Evolutionary conservation across 2,113 vertebrate species (phyloP).

Genomic region (Phyllopteryx taeniolatus): DNA sequence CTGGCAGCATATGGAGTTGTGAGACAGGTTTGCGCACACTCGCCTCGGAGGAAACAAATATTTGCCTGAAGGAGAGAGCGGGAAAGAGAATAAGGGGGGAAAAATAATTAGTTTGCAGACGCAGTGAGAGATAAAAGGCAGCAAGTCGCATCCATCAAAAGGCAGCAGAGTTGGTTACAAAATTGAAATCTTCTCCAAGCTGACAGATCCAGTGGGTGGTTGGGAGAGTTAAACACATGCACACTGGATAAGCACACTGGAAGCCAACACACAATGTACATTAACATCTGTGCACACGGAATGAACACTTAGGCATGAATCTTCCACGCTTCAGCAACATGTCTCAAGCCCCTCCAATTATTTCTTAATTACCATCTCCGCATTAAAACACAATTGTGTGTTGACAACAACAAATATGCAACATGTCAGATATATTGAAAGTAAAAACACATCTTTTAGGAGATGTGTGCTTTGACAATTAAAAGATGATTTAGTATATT

Average conservation of each 20-base stretch:
- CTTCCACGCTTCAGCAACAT: slow-evolving; percentile 83
- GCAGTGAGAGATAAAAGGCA: slow-evolving; percentile 89
- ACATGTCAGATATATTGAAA: slow-evolving; percentile 14
- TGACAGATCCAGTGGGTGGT: slow-evolving; percentile 83
- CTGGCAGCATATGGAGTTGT: slow-evolving; percentile 88
- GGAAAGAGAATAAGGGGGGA: slow-evolving; percentile 72
- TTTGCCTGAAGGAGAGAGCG: slow-evolving; percentile 85
- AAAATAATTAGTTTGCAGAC: slow-evolving; percentile 98
- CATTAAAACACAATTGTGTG: slow-evolving; percentile 44
- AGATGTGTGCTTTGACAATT: background rate
- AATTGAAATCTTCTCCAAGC: slow-evolving; percentile 95
- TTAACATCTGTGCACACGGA: slow-evolving; percentile 89
- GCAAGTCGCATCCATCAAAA: slow-evolving; percentile 91
- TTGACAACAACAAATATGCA: slow-evolving; percentile 17
- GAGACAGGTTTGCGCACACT: slow-evolving; percentile 89
- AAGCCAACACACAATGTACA: slow-evolving; percentile 67
- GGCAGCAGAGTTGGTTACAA: slow-evolving; percentile 83
- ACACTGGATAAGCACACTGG: slow-evolving; percentile 42
- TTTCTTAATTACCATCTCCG: slow-evolving; percentile 82
- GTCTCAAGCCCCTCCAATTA: slow-evolving; percentile 83
- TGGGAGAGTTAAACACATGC: slow-evolving; percentile 76
- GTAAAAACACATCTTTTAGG: slow-evolving; percentile 19
- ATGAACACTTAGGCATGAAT: slow-evolving; percentile 86
- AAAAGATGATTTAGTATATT: background rate
- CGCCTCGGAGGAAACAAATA: slow-evolving; percentile 96